Evolutionary conservation across 2,888 invertebrate genomes (phyloP), one percentile per base, ranked within the genome.

Genomic region (Brenthis ino): DNA sequence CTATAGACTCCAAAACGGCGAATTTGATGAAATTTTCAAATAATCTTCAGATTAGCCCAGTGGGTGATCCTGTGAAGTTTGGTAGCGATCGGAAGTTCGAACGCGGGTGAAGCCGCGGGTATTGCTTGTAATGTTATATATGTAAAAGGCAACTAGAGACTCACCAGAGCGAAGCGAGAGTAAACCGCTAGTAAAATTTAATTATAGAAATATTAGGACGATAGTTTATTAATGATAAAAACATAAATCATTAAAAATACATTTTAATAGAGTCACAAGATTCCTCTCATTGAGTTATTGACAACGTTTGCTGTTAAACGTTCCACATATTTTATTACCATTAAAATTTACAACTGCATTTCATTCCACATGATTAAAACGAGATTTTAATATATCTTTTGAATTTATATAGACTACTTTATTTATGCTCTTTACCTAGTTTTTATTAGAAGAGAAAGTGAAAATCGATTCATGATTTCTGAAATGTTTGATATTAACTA

Each of bases 281-380:
- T 64, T 43, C 43, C 24, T 53, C 43, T 20, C 65, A 53, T 53
- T 58, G 57, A 58, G 2, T 53, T 53, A 57, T 53, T 58, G 33
- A 33, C 50, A 14, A 58, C 43, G 65, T 58, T 54, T n/a, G 50
- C 63, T 66, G 61, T 63, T 47, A 64, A 64, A 48, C 28, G 61
- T 47, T 47, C 65, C 24, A 57, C 47, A 68, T 65, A 61, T 71
- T 71, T 71, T 68, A 71, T 65, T 65, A 68, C 50, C 57, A 57
- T 57, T 63, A 33, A 64, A 60, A 60, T 68, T 67, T 65, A 65
- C 64, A 12, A 61, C 28, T 65, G 61, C 51, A 13, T 55, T 50
- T 16, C 33, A 50, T 55, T 50, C 61, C 50, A 61, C 48, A 43
- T 51, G 47, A 61, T 61, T 16, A 63, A 67, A 63, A 61, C 61